phyloP scores from a whole-genome alignment of 2,797 vertebrate genomes.

The Semotilus atromaculatus region DNA sequence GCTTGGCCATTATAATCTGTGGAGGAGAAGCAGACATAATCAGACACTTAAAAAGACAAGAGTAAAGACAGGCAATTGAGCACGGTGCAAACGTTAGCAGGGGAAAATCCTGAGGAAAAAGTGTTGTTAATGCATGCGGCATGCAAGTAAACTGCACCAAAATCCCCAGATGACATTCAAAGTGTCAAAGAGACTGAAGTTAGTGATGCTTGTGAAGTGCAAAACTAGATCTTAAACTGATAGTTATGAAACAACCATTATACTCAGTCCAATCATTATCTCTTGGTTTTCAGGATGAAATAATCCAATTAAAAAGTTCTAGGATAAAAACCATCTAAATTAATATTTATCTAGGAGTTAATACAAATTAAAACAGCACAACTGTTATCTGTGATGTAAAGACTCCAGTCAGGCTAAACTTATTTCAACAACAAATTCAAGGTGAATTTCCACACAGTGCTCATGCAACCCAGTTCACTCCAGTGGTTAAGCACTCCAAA shows the following conservation, averaged over 20 bases:
- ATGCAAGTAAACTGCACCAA: slow-evolving; percentile 67
- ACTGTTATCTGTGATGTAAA: background rate
- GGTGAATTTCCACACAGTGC: slow-evolving; percentile 42
- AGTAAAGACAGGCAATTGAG: background rate
- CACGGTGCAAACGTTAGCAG: background rate
- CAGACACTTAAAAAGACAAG: slow-evolving; percentile 25
- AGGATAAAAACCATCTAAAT: background rate
- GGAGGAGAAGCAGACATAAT: slow-evolving; percentile 25
- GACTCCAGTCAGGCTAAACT: background rate
- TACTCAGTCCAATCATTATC: background rate
- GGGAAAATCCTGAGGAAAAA: slow-evolving; percentile 9
- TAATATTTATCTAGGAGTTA: background rate
- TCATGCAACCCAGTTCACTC: slow-evolving; percentile 64
- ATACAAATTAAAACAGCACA: background rate
- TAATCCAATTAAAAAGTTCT: background rate
- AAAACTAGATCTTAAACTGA: background rate
- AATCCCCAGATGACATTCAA: slow-evolving; percentile 23
- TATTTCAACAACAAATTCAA: slow-evolving; percentile 41
- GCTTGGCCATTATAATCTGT: slow-evolving; percentile 94
- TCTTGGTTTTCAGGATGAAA: background rate
- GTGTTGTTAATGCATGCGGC: slow-evolving; percentile 68
- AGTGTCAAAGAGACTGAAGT: slow-evolving; percentile 29
- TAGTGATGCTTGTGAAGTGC: slow-evolving; percentile 5
- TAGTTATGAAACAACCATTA: background rate
- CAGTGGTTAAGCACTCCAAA: slow-evolving; percentile 67